A percentile compares a stretch with the other conserved stretches of the same genome.
These are phyloP conservation scores for Troilus luridus DNA, from an alignment of 2,888 invertebrate genomes.

Conservation along the genomic window DNA sequence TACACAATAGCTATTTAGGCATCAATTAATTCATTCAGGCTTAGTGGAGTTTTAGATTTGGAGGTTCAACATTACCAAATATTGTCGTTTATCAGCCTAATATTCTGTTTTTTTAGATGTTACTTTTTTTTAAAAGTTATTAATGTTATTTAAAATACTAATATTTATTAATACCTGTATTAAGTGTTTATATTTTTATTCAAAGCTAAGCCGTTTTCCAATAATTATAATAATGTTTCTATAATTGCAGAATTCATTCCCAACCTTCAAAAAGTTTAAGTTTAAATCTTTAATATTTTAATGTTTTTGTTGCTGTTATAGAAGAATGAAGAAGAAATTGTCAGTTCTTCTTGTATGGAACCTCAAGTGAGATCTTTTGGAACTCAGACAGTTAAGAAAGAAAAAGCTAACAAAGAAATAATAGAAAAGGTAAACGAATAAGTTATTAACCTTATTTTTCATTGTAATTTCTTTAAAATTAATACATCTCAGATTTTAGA, in stretches of 20 bases:
- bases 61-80: no score
- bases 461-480: background rate
- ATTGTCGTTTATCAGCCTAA: no score
- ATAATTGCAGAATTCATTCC: no score
- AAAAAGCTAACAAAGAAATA: conserved; percentile 65
- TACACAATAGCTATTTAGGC: no score
- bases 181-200: background rate
- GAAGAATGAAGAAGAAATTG: conserved; percentile 72
- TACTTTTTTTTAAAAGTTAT: no score
- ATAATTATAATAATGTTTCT: no score
- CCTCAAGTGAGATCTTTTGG: conserved; percentile 67
- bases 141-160: no score
- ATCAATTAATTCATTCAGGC: no score
- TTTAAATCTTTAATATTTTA: background rate
- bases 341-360: conserved; percentile 72
- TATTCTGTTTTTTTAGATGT: no score
- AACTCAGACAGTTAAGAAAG: conserved; percentile 65
- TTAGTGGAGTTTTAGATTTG: no score
- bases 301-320: conserved; percentile 60
- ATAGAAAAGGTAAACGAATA: conserved; percentile 65
- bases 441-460: background rate
- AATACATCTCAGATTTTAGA: background rate
- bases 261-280: background rate
- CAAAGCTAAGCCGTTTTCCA: background rate
- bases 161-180: no score